Conservation (phyloP, 2,888 invertebrate species). For the Biston stratarius region DNA sequence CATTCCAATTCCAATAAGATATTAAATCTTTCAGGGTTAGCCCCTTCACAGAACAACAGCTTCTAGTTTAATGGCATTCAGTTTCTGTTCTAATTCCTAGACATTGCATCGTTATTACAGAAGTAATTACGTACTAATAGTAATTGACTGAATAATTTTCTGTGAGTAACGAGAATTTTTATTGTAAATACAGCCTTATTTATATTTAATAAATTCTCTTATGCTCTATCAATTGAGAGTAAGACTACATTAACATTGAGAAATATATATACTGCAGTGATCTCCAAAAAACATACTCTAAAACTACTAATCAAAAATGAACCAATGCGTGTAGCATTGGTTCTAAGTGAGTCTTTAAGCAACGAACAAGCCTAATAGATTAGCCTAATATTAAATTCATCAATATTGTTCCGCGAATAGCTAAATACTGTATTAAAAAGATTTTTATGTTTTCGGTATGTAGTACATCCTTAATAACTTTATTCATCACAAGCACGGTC, state of each 20-base stretch:
- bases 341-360: no score
- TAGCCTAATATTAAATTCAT: no score
- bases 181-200: not conserved
- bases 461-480: no score
- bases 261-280: no score
- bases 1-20: constrained; percentile 12
- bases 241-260: not conserved
- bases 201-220: not conserved
- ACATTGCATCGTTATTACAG: not conserved
- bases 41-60: constrained; percentile 30
- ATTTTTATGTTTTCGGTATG: no score
- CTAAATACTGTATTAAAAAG: no score
- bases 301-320: no score
- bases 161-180: not conserved
- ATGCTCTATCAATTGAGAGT: not conserved
- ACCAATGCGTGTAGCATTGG: no score
- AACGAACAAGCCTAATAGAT: no score
- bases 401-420: no score
- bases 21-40: constrained; percentile 26
- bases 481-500: no score
- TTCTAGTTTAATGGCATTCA: constrained; percentile 19
- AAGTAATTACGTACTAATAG: not conserved
- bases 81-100: constrained; percentile 10
- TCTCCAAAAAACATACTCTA: no score
- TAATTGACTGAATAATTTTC: constrained; percentile 3